Base-by-base conservation (phyloP, 2,888 invertebrate species). In the Lomographa bimaculata region DNA sequence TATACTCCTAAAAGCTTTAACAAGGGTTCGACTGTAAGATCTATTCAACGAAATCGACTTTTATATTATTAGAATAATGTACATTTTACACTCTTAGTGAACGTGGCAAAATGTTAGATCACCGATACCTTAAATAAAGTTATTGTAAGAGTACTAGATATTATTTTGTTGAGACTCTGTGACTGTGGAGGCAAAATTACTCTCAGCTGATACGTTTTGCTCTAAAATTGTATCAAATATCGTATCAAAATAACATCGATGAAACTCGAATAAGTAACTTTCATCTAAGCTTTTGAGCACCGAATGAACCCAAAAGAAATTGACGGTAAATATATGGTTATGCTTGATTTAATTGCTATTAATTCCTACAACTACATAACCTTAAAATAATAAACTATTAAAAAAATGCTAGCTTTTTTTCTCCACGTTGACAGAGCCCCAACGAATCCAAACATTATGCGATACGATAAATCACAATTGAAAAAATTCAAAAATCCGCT, bases 401-500 rank as follows among this genome's bases (percentile, higher is more conserved):
- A n/a, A n/a, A n/a, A n/a, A n/a, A n/a, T n/a, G n/a, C n/a, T n/a
- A n/a, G n/a, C n/a, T n/a, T n/a, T n/a, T n/a, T n/a, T n/a, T n/a
- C n/a, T 9, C 30, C 23, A 30, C 52, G 57, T 58, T 58, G 58
- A 64, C 58, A 68, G 55, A 63, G 60, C 47, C 57, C 61, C 57
- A 51, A n/a, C n/a, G n/a, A n/a, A 61, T 53, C 59, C 54, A 60
- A 67, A 60, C 45, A 60, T 58, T 46, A 39, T 40, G 46, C 47
- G 39, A 38, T 55, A 57, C 60, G 71, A 71, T 78, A 77, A 65
- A 68, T 72, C 73, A 78, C 75, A 73, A 72, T 77, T 47, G 65
- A 75, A 74, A 75, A 66, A 64, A 74, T 72, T 66, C 68, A 75
- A 74, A 76, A 80, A 76, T n/a, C 66, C 56, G 71, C 86, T 89